Evolutionary conservation across 2,888 invertebrate genomes (phyloP).

Genomic region (Spilosoma lubricipeda): DNA sequence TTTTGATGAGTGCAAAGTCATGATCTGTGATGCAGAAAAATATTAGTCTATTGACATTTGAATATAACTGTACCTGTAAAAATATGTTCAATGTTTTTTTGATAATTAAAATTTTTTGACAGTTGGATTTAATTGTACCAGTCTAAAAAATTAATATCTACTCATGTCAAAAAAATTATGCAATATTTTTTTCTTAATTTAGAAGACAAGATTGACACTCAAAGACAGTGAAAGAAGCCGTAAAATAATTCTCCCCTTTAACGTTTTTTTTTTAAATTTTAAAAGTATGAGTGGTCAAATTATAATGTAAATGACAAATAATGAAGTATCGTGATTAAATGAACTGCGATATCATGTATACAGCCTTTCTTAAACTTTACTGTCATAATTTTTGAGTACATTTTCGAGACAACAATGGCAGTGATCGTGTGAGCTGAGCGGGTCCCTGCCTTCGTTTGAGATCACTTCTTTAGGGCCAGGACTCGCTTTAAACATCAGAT

Average conservation of each 20-base stretch:
- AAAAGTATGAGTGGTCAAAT: conserved; percentile 40
- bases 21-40: conserved; percentile 14
- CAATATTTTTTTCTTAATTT: conserved; percentile 1
- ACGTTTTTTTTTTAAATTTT: conserved; percentile 24
- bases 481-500: conserved; percentile 56
- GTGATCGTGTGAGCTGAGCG: conserved; percentile 61
- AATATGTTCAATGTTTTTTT: no score
- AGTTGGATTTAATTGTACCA: conserved; percentile 2
- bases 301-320: conserved; percentile 45
- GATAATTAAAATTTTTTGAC: conserved; percentile 14
- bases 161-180: neutral
- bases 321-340: conserved; percentile 42
- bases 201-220: conserved; percentile 1
- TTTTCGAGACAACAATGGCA: conserved; percentile 71
- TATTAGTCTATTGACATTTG: conserved; percentile 15
- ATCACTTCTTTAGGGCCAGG: conserved; percentile 77
- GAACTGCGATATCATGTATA: conserved; percentile 44
- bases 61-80: neutral
- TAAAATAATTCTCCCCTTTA: conserved; percentile 2
- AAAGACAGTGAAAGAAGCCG: neutral
- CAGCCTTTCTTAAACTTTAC: conserved; percentile 60
- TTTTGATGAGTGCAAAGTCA: conserved; percentile 35
- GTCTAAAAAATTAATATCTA: neutral
- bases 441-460: conserved; percentile 71
- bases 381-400: conserved; percentile 51